These are phyloP conservation scores for Falco cherrug DNA, from an alignment of 2,797 vertebrate species.

Conservation along the genomic window DNA sequence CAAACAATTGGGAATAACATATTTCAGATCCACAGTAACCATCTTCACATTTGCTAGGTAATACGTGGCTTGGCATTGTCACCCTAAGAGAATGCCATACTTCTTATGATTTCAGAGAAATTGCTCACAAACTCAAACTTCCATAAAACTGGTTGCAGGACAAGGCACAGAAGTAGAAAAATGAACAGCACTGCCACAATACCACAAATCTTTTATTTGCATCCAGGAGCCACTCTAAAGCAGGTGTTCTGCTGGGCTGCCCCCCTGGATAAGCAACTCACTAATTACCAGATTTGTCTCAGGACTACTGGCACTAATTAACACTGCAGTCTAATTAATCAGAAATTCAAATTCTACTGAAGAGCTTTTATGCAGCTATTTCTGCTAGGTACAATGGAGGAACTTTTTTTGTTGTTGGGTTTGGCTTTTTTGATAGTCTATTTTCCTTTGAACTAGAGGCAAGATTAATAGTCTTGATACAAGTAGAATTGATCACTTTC, in stretches of 20 bases:
- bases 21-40: background rate
- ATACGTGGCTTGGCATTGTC: background rate
- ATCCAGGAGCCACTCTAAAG: background rate
- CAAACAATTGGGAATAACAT: background rate
- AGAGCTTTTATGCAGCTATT: conserved; percentile 29
- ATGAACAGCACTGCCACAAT: background rate
- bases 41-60: background rate
- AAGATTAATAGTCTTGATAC: conserved; percentile 26
- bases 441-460: conserved; percentile 2
- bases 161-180: background rate
- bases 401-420: background rate
- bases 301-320: conserved; percentile 68
- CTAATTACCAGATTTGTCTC: conserved; percentile 60
- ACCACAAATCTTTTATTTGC: background rate
- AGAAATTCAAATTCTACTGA: conserved; percentile 53
- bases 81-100: background rate
- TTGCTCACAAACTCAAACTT: background rate
- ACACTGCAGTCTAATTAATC: conserved; percentile 66
- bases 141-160: background rate
- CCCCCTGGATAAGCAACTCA: conserved; percentile 19
- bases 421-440: background rate
- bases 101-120: background rate
- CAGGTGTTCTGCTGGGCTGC: conserved; percentile 44
- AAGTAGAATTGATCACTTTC: conserved; percentile 26
- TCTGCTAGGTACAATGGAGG: conserved; percentile 9